A percentile compares a stretch with the other conserved stretches of the same genome.
phyloP scores from a whole-genome alignment of 2,797 vertebrate species.

The Melanogrammus aeglefinus region DNA sequence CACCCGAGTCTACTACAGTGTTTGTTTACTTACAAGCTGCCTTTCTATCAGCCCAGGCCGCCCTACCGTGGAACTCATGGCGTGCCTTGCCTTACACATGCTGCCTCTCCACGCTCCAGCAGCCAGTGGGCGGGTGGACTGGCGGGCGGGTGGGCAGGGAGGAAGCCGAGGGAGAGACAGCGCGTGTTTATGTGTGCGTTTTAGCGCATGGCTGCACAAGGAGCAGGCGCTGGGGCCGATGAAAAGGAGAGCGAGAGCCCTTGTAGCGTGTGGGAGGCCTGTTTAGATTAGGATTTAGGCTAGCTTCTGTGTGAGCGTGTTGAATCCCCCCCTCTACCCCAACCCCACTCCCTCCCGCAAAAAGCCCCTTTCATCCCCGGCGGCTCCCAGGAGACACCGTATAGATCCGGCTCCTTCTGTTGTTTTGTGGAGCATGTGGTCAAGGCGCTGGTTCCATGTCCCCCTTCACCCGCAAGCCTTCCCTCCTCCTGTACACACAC shows the following conservation, averaged over 20 bases:
- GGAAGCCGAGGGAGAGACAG: conserved; percentile 13
- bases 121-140: conserved; percentile 50
- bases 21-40: conserved; percentile 63
- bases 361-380: conserved; percentile 54
- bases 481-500: conserved; percentile 39
- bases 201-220: conserved; percentile 44
- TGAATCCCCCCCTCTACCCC: conserved; percentile 21
- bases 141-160: conserved; percentile 46
- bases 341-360: not conserved
- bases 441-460: conserved; percentile 52
- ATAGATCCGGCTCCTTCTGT: conserved; percentile 37
- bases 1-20: conserved; percentile 40
- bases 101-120: conserved; percentile 42
- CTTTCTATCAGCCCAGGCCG: conserved; percentile 32
- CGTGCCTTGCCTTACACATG: conserved; percentile 52
- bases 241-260: conserved; percentile 28
- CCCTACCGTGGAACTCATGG: conserved; percentile 48
- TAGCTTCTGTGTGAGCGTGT: conserved; percentile 56
- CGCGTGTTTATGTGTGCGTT: conserved; percentile 46
- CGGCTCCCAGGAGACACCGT: conserved; percentile 43
- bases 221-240: conserved; percentile 29
- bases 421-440: conserved; percentile 63
- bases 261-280: conserved; percentile 62
- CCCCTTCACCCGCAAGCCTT: conserved; percentile 28
- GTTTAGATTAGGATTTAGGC: conserved; percentile 62